These are phyloP conservation scores for Mohoua ochrocephala DNA, from an alignment of 2,113 vertebrate species.

Conservation along the genomic window DNA sequence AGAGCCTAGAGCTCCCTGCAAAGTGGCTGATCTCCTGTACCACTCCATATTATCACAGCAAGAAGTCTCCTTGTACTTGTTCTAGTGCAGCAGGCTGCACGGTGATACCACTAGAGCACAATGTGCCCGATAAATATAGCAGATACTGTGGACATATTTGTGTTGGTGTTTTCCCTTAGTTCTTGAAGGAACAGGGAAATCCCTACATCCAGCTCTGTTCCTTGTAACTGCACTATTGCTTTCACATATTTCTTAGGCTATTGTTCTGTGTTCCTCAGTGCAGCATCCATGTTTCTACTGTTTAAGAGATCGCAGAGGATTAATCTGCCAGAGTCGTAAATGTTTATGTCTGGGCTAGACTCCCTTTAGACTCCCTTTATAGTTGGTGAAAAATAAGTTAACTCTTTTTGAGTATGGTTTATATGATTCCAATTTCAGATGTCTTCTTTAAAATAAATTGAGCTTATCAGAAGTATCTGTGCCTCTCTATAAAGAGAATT, in stretches of 20 bases:
- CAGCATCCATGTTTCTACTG: background rate
- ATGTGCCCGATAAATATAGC: background rate
- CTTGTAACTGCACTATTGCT: background rate
- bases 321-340: background rate
- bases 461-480: background rate
- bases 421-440: background rate
- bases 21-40: background rate
- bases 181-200: background rate
- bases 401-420: background rate
- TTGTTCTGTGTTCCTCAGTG: background rate
- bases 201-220: background rate
- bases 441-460: background rate
- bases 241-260: background rate
- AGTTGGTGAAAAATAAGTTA: background rate
- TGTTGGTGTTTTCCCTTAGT: background rate
- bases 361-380: background rate
- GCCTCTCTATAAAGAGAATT: background rate
- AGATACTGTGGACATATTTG: background rate
- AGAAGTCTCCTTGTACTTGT: background rate
- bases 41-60: background rate
- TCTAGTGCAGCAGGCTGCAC: background rate
- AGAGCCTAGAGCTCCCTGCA: background rate
- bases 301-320: background rate
- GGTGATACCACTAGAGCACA: background rate
- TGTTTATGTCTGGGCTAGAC: background rate